phyloP scores from a whole-genome alignment of 1,140 invertebrate species.

The Calliopsis andreniformis region DNA sequence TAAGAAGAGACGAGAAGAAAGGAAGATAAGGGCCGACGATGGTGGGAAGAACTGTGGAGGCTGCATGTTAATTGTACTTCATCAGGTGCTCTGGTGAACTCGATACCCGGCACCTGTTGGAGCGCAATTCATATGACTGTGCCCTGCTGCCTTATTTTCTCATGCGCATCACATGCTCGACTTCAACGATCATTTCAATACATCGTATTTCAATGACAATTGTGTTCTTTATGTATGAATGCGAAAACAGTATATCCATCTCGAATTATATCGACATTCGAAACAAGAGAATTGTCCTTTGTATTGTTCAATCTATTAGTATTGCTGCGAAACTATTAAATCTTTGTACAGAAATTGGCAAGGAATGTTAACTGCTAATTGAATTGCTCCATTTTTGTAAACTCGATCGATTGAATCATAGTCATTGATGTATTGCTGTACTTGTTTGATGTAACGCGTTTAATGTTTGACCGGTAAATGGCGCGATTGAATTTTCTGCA shows the following conservation, averaged over 20 bases:
- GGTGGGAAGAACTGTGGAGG: conserved; percentile 66
- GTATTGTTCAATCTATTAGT: too few species aligned
- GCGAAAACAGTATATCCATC: too few species aligned
- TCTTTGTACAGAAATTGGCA: neutral
- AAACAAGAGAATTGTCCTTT: too few species aligned
- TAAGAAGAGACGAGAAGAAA: neutral
- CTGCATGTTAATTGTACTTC: conserved; percentile 98
- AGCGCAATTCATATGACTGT: conserved; percentile 90
- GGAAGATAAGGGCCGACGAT: neutral
- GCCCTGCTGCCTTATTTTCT: conserved; percentile 69
- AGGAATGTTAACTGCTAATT: neutral
- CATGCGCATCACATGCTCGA: neutral
- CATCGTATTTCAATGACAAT: too few species aligned
- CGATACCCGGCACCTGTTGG: conserved; percentile 96
- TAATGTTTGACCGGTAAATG: neutral
- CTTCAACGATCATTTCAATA: too few species aligned
- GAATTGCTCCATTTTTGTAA: neutral
- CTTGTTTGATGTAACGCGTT: neutral
- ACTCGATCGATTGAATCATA: neutral
- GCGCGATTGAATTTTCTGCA: conserved; percentile 24
- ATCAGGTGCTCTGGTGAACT: conserved; percentile 97
- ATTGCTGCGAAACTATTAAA: neutral
- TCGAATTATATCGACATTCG: too few species aligned
- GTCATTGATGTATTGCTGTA: neutral
- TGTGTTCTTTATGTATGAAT: too few species aligned